Conservation (phyloP, 1,140 invertebrate genomes). For the Trichomalopsis sarcophagae region DNA sequence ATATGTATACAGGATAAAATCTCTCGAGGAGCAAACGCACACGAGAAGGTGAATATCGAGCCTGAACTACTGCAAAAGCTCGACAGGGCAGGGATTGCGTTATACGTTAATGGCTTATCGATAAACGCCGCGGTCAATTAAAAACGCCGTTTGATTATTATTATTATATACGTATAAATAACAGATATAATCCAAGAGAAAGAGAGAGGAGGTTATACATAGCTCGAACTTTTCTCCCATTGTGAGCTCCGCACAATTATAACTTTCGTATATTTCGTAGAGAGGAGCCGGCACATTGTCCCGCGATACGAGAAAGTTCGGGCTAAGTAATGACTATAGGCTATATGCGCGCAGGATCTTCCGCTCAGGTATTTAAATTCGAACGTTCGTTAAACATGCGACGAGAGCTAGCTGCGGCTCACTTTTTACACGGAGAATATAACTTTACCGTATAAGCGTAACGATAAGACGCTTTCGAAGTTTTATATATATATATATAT, state of each 20-base stretch:
- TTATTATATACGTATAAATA: too few species aligned
- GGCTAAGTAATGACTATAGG: background rate
- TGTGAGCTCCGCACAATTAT: background rate
- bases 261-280: background rate
- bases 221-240: background rate
- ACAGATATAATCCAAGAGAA: background rate
- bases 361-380: background rate
- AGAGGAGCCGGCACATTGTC: background rate
- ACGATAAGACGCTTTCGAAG: background rate
- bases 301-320: background rate
- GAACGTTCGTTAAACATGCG: slow-evolving; percentile 28
- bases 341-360: background rate
- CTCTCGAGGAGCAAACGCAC: background rate
- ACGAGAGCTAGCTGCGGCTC: background rate
- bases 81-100: too few species aligned
- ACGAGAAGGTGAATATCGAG: too few species aligned
- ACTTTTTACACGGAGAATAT: background rate
- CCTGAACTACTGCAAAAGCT: too few species aligned
- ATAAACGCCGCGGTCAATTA: too few species aligned
- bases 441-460: background rate
- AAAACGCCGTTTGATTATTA: too few species aligned
- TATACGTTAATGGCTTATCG: too few species aligned
- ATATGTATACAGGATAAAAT: background rate
- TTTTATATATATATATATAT: too few species aligned
- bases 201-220: background rate